Conservation (phyloP, 2,888 invertebrate genomes). For the Frankliniella fusca region DNA sequence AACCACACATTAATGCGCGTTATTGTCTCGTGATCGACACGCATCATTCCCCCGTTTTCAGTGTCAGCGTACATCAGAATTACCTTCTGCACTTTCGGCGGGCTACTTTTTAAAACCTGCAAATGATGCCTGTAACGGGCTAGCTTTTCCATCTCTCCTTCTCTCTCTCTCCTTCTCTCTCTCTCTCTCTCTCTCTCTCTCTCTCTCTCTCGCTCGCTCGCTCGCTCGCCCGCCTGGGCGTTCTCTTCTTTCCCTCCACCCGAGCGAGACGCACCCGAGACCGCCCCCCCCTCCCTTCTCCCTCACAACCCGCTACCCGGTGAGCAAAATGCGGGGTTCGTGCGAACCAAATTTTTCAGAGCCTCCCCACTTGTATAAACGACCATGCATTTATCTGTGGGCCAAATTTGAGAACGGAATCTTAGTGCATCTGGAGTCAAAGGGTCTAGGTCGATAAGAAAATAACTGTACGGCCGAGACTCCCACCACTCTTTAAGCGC, state of each 20-base stretch:
- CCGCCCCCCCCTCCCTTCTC: not conserved
- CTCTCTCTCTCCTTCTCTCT: too few species aligned
- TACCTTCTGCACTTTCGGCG: too few species aligned
- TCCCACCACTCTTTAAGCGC: not conserved
- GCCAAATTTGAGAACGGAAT: not conserved
- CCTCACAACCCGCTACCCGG: not conserved
- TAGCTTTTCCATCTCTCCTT: too few species aligned
- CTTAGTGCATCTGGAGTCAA: not conserved
- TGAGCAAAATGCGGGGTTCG: too few species aligned
- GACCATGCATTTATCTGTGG: not conserved
- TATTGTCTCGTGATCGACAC: too few species aligned
- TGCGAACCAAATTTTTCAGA: too few species aligned
- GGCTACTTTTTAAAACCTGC: too few species aligned
- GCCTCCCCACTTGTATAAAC: not conserved
- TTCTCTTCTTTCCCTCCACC: not conserved
- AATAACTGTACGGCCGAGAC: not conserved
- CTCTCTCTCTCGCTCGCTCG: not conserved
- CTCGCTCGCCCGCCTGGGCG: not conserved
- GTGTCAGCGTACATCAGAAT: too few species aligned
- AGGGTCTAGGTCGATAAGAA: not conserved
- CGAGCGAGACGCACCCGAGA: not conserved
- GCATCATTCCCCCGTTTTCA: too few species aligned
- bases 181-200: not conserved
- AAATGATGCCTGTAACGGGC: too few species aligned
- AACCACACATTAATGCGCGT: too few species aligned